A percentile compares a stretch with the other conserved stretches of the same genome.
Evolutionary conservation across 2,797 vertebrate genomes (phyloP).

Genomic region (Sebastes minor): DNA sequence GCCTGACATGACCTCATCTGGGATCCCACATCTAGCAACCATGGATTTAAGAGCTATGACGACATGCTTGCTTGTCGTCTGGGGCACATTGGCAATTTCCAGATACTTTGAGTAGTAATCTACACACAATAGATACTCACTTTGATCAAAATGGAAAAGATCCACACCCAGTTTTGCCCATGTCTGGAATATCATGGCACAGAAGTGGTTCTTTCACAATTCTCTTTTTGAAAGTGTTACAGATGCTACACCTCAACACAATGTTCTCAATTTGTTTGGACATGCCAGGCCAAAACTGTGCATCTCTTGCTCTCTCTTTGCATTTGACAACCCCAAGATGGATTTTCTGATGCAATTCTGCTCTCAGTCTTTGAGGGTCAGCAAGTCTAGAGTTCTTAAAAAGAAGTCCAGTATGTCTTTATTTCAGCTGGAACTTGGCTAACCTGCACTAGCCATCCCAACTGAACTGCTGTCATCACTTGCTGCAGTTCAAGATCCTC

Average conservation of each 20-base stretch:
- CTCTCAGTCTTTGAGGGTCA: not conserved
- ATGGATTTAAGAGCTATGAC: not conserved
- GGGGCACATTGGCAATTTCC: not conserved
- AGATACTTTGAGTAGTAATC: not conserved
- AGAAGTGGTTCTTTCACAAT: not conserved
- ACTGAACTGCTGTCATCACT: not conserved
- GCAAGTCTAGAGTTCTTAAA: not conserved
- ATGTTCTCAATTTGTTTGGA: not conserved
- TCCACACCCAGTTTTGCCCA: not conserved
- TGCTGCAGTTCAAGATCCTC: not conserved
- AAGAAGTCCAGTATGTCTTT: not conserved
- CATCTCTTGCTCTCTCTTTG: not conserved
- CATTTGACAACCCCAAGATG: not conserved
- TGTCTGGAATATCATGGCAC: not conserved
- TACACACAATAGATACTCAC: not conserved
- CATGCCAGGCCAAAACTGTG: not conserved
- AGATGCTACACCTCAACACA: not conserved
- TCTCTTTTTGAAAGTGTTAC: not conserved
- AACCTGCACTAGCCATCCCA: not conserved
- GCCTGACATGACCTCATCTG: not conserved
- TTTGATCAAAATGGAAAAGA: conserved; percentile 8
- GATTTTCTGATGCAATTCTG: not conserved
- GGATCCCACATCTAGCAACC: not conserved
- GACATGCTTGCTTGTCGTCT: not conserved
- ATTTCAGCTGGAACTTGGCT: not conserved